Percentiles rank a stretch among this genome's conserved stretches.
Evolutionary conservation across 1,140 invertebrate genomes (phyloP).

Genomic region (Nephila pilipes): DNA sequence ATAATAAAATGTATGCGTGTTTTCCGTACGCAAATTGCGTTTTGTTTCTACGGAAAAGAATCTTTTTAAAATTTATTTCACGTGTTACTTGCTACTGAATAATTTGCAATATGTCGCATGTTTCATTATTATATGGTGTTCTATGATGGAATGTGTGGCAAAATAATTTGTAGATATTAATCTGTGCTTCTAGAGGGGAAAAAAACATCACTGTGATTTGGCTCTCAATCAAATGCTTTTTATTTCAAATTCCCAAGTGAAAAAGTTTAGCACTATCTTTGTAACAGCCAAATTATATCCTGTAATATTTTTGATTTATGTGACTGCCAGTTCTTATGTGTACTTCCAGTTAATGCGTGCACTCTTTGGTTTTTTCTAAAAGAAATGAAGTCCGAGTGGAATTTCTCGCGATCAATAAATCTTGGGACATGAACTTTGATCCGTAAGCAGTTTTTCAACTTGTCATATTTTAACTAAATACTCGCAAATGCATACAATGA

Average conservation of each 20-base stretch:
- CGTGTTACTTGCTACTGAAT: not conserved
- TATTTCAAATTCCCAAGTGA: not conserved
- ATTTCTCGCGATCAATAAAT: not conserved
- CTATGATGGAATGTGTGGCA: not conserved
- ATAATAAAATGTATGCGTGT: not conserved
- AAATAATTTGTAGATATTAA: not conserved
- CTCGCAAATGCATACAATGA: too few species aligned
- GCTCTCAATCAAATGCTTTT: not conserved
- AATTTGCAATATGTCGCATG: not conserved
- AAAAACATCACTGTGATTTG: not conserved
- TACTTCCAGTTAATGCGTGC: not conserved
- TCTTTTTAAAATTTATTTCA: not conserved
- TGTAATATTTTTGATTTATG: constrained; percentile 1
- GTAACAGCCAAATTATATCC: not conserved
- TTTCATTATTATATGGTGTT: not conserved
- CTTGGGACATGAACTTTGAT: too few species aligned
- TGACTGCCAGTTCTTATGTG: not conserved
- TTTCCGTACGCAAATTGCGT: not conserved
- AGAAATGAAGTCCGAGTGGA: not conserved
- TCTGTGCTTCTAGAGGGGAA: not conserved
- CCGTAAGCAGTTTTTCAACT: too few species aligned
- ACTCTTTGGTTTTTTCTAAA: not conserved
- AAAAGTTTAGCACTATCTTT: not conserved
- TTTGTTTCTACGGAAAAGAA: not conserved
- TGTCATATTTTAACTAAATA: too few species aligned